Percentiles rank a stretch among this genome's conserved stretches.
phyloP scores from a whole-genome alignment of 2,113 vertebrate species.

The Scomber colias region DNA sequence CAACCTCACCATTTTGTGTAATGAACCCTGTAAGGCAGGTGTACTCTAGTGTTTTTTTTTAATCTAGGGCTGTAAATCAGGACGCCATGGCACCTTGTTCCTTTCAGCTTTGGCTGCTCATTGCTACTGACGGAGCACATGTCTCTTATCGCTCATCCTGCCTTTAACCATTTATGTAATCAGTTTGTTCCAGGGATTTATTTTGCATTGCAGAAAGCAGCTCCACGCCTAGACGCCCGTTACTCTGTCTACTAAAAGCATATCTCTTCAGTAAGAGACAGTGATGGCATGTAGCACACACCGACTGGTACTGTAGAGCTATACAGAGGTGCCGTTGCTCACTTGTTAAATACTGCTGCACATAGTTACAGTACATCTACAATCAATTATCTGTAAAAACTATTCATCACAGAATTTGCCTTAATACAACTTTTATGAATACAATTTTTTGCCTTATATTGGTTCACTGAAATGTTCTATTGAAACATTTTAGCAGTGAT shows the following conservation, averaged over 20 bases:
- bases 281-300: conserved; percentile 11
- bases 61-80: conserved; percentile 2
- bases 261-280: conserved; percentile 28
- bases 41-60: neutral
- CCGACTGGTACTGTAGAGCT: neutral
- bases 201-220: conserved; percentile 45
- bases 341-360: no score
- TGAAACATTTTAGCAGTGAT: no score
- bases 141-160: conserved; percentile 17
- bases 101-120: neutral
- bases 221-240: conserved; percentile 14
- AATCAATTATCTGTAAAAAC: no score
- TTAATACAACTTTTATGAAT: no score
- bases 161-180: conserved; percentile 70
- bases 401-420: no score
- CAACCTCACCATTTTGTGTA: neutral
- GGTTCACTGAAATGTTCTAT: no score
- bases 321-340: neutral
- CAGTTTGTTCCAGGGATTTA: conserved; percentile 66
- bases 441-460: no score
- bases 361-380: no score
- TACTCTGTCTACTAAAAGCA: conserved; percentile 39
- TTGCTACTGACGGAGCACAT: neutral
- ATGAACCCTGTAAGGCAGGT: conserved; percentile 6
- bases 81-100: conserved; percentile 15